phyloP scores from a whole-genome alignment of 2,888 invertebrate species.

The Cabera pusaria region DNA sequence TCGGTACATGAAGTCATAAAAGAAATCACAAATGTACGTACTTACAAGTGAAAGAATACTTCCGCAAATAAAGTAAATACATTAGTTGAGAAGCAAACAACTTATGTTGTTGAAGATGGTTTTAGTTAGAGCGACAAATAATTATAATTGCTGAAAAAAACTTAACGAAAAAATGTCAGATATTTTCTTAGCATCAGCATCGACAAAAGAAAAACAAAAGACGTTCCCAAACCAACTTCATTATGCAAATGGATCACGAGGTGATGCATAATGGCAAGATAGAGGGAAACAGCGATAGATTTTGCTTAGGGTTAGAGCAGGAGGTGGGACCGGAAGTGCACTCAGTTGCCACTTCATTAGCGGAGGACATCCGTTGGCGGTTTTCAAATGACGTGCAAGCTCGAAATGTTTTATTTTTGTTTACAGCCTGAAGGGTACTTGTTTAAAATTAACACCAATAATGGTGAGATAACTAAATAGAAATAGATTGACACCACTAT shows the following conservation, averaged over 20 bases:
- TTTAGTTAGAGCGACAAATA: too few species aligned
- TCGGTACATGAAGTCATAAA: too few species aligned
- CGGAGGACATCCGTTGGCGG: conserved; percentile 47
- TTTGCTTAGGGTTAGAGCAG: conserved; percentile 36
- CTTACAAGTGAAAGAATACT: too few species aligned
- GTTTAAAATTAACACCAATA: too few species aligned
- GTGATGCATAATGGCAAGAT: conserved; percentile 24
- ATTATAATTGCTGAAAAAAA: too few species aligned
- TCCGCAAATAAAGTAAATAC: too few species aligned
- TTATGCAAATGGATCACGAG: conserved; percentile 58
- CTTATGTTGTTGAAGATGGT: too few species aligned
- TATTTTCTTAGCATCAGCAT: conserved; percentile 3
- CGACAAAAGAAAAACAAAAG: conserved; percentile 24
- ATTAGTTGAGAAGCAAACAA: too few species aligned
- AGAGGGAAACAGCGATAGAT: conserved; percentile 37
- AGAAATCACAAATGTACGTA: too few species aligned
- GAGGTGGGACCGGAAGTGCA: conserved; percentile 44
- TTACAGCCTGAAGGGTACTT: conserved; percentile 13
- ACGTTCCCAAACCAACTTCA: conserved; percentile 44
- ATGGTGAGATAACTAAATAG: too few species aligned
- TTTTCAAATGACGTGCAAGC: conserved; percentile 43
- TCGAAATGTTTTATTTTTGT: conserved; percentile 34
- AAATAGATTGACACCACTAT: too few species aligned
- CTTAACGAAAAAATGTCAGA: too few species aligned
- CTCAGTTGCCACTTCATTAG: conserved; percentile 63